phyloP scores from a whole-genome alignment of 2,888 invertebrate species.

The Hyles lineata region DNA sequence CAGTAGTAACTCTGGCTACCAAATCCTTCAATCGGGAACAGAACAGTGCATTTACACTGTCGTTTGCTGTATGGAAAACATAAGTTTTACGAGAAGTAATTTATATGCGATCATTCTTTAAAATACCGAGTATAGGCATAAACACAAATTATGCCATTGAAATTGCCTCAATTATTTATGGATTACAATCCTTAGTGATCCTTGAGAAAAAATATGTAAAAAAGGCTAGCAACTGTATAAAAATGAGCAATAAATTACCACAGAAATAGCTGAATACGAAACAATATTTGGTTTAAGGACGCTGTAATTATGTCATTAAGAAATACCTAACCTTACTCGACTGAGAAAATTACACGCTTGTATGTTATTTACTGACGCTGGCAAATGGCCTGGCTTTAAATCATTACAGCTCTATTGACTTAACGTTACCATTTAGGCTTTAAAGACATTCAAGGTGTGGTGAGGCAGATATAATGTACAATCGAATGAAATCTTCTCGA shows the following conservation, averaged over 20 bases:
- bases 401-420: not conserved
- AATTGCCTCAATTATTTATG: constrained; percentile 2
- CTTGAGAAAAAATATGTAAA: constrained; percentile 5
- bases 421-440: not conserved
- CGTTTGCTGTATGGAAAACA: no score
- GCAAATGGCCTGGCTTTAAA: not conserved
- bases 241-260: constrained; percentile 6
- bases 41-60: no score
- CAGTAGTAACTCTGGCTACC: no score
- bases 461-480: no score
- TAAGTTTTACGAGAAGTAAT: no score
- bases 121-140: not conserved
- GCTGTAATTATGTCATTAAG: constrained; percentile 24
- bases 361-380: not conserved
- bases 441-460: not conserved
- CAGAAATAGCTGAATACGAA: constrained; percentile 11
- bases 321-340: constrained; percentile 19
- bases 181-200: constrained; percentile 6
- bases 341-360: constrained; percentile 22
- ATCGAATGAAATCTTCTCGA: no score
- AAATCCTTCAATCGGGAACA: no score
- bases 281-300: constrained; percentile 24
- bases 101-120: no score
- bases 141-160: not conserved
- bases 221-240: not conserved